Evolutionary conservation across 2,888 invertebrate genomes (phyloP).

Genomic region (Phorcus lineatus): DNA sequence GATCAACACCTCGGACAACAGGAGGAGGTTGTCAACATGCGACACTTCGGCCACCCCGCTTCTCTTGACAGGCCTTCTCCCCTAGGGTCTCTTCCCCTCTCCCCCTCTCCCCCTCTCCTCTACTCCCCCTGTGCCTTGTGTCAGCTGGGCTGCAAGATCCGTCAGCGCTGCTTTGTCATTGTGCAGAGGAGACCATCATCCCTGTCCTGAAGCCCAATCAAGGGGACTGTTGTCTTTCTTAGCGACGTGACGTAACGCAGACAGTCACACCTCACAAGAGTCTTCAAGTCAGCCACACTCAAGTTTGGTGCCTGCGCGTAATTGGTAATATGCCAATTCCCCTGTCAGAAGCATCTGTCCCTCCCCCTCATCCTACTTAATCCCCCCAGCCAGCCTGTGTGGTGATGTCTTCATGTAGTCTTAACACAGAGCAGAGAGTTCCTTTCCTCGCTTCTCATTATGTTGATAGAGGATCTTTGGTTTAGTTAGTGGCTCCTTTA

Average conservation of each 20-base stretch:
- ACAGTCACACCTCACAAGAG: background rate
- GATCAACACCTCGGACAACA: slow-evolving; percentile 14
- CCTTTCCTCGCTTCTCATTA: no score
- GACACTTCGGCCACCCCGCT: background rate
- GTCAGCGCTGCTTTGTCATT: slow-evolving; percentile 5
- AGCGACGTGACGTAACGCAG: background rate
- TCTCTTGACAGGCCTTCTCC: background rate
- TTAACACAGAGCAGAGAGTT: no score
- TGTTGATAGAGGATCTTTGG: no score
- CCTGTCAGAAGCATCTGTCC: slow-evolving; percentile 8
- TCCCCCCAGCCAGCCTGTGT: no score
- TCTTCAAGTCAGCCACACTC: background rate
- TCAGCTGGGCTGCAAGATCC: background rate
- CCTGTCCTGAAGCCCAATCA: background rate
- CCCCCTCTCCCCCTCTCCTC: no score
- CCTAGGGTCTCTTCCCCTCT: no score
- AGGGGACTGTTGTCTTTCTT: slow-evolving; percentile 20
- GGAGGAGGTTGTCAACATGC: background rate
- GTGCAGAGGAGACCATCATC: background rate
- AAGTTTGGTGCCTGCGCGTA: background rate
- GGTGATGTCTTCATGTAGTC: no score
- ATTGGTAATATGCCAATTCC: background rate
- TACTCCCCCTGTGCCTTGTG: no score
- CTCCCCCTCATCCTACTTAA: no score
- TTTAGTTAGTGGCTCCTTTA: no score